A percentile compares a stretch with the other conserved stretches of the same genome.
phyloP scores from a whole-genome alignment of 92 coral and sea anemone species.

The Anthopleura xanthogrammica region DNA sequence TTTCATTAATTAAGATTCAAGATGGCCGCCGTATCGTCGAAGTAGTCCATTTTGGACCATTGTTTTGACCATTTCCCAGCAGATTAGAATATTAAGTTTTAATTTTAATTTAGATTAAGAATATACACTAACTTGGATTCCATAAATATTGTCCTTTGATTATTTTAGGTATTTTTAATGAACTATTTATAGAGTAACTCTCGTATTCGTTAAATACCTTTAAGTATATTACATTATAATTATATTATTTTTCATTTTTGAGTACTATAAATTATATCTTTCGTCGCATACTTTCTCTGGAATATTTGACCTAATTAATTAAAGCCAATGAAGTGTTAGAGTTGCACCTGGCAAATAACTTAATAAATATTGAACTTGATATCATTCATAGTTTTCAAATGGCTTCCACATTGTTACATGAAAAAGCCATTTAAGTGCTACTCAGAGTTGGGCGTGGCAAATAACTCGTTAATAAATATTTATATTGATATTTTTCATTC shows the following conservation, averaged over 20 bases:
- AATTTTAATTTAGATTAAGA: too few relatives aligned
- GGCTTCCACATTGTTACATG: background rate
- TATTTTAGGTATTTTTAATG: too few relatives aligned
- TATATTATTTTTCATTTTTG: background rate
- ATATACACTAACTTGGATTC: too few relatives aligned
- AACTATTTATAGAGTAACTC: too few relatives aligned
- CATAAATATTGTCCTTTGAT: too few relatives aligned
- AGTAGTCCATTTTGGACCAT: too few relatives aligned
- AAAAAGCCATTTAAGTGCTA: conserved; percentile 2
- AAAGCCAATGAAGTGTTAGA: conserved; percentile 5
- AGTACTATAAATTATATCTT: background rate
- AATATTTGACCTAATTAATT: background rate
- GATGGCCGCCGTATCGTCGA: too few relatives aligned
- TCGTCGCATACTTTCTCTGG: background rate
- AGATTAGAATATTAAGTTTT: too few relatives aligned
- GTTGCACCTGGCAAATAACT: background rate
- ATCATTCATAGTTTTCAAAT: background rate
- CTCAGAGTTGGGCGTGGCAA: background rate
- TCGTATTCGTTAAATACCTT: too few relatives aligned
- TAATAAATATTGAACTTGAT: background rate
- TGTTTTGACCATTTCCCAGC: too few relatives aligned
- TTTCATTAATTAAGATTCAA: too few relatives aligned
- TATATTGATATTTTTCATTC: background rate
- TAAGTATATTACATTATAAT: too few relatives aligned
- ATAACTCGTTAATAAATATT: background rate